phyloP scores from a whole-genome alignment of 2,888 invertebrate genomes.

The Sisyra terminalis region DNA sequence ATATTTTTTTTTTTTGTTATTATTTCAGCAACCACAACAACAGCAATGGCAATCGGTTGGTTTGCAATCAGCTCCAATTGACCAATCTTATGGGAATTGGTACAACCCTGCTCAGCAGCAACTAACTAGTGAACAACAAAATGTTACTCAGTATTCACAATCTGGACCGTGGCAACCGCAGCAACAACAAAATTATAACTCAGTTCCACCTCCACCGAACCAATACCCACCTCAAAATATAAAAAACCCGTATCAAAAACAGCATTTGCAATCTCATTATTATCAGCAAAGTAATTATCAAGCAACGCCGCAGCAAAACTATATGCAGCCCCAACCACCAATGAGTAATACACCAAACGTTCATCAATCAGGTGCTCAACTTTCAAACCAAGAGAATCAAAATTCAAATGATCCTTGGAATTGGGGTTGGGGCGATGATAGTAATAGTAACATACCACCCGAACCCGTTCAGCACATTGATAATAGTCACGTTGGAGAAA shows the following conservation, averaged over 20 bases:
- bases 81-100: constrained; percentile 22
- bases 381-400: constrained; percentile 13
- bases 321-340: constrained; percentile 6
- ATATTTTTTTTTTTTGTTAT: constrained; percentile 2
- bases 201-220: constrained; percentile 8
- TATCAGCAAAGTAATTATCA: constrained; percentile 1
- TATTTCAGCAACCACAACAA: constrained; percentile 21
- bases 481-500: constrained; percentile 20
- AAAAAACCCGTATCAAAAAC: constrained; percentile 1
- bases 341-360: constrained; percentile 18
- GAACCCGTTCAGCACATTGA: constrained; percentile 16
- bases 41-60: constrained; percentile 25
- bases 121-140: constrained; percentile 10
- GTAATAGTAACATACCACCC: constrained; percentile 22
- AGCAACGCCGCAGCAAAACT: constrained; percentile 1
- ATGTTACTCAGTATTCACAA: neutral
- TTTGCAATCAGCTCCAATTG: constrained; percentile 8
- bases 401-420: constrained; percentile 28
- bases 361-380: constrained; percentile 26
- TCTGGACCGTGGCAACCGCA: constrained; percentile 18
- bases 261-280: neutral
- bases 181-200: constrained; percentile 12
- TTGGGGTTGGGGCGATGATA: constrained; percentile 44
- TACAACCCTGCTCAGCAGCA: constrained; percentile 22
- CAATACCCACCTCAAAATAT: neutral